Evolutionary conservation across 2,113 vertebrate genomes (phyloP), one percentile per base, ranked within the genome.

Genomic region (Platysternon megacephalum): DNA sequence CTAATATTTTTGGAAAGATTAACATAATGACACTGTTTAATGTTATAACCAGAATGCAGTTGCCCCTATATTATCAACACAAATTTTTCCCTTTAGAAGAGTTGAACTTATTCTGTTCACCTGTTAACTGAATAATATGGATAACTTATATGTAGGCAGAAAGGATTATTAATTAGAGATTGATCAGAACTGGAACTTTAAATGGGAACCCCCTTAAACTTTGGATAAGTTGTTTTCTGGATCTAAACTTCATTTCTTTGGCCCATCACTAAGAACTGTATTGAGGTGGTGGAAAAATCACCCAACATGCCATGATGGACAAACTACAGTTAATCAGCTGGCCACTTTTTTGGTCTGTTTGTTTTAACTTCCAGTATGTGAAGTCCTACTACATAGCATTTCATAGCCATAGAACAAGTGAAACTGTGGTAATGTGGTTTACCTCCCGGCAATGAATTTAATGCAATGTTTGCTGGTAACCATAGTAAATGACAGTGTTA

Each of bases 401-500:
- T 79, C 88, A 53, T 74, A 88, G 84, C 53, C 58, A 11, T 29
- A 84, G 58, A 90, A 74, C 52, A 42, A 83, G 65, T 93, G 88
- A 3, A 19, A 92, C 85, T 79, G 68, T 84, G 46, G 82, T 94
- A 97, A 91, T 65, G 84, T 9, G 21, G 49, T 95, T 97, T 96
- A 90, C 91, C 93, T 94, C 88, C 74, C 84, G 92, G 93, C 87
- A 91, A 84, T 68, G 85, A 91, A 88, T 84, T 87, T 93, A 96
- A 95, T 92, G 82, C 92, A 93, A 95, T 84, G 79, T 92, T 97
- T 96, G 16, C 87, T 93, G 76, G 92, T 87, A 94, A 91, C 90
- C 92, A 87, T 58, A 96, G 84, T 65, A 97, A 97, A 97, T 82
- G 76, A 93, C 92, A 97, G 82, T 53, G 44, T 90, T 91, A 97